These are phyloP conservation scores for Rhinoraja longicauda DNA, from an alignment of 2,797 vertebrate species.

Conservation along the genomic window DNA sequence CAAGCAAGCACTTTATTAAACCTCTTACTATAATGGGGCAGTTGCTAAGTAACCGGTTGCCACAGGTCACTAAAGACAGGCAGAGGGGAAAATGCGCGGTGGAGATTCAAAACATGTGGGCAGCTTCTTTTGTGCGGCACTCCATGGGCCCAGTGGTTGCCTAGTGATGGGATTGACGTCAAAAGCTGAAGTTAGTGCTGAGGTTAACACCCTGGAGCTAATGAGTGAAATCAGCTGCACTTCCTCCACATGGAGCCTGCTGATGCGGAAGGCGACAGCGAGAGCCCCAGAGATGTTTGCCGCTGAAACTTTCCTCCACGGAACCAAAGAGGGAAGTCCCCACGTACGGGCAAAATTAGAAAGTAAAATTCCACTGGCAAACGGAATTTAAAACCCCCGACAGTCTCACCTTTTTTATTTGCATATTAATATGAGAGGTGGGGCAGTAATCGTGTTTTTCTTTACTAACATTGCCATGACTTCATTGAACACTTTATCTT, in stretches of 20 bases:
- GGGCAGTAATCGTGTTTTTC: background rate
- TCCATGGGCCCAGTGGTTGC: constrained; percentile 10
- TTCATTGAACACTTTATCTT: background rate
- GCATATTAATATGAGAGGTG: background rate
- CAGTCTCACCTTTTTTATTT: background rate
- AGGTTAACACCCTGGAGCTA: constrained; percentile 8
- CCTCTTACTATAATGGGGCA: background rate
- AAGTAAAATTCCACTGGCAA: constrained; percentile 19
- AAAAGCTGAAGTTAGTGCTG: constrained; percentile 28
- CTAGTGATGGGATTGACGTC: constrained; percentile 30
- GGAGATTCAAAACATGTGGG: constrained; percentile 36
- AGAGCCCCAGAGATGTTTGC: background rate
- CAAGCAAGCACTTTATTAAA: constrained; percentile 10
- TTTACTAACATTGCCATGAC: background rate
- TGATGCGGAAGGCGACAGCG: background rate
- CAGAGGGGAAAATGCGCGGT: background rate
- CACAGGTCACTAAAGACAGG: constrained; percentile 20
- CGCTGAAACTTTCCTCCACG: background rate
- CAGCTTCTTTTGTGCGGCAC: background rate
- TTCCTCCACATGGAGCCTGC: background rate
- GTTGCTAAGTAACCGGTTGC: constrained; percentile 27
- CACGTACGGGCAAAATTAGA: background rate
- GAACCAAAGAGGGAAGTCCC: constrained; percentile 10
- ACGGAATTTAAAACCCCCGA: background rate
- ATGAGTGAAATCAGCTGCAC: constrained; percentile 22